phyloP scores from a whole-genome alignment of 2,888 invertebrate species.

The Ophion ventricosus region DNA sequence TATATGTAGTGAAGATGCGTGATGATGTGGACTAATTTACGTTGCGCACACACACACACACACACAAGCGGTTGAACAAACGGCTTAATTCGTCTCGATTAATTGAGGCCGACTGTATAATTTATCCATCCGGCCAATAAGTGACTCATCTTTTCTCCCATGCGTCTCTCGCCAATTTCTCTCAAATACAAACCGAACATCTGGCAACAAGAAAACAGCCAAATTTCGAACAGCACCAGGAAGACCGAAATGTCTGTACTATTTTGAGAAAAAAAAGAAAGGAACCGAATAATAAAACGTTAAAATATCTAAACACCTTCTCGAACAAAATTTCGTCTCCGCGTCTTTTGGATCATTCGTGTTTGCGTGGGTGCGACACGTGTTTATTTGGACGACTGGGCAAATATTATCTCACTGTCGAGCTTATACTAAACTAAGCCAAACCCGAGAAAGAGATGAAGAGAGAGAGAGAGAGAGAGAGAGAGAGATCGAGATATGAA shows the following conservation, averaged over 20 bases:
- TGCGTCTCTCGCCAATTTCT: conserved; percentile 33
- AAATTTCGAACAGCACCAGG: background rate
- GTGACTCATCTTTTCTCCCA: conserved; percentile 70
- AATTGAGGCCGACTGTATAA: conserved; percentile 75
- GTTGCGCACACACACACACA: conserved; percentile 8
- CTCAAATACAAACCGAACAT: conserved; percentile 9
- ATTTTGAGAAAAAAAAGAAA: background rate
- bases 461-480: background rate
- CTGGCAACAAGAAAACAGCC: background rate
- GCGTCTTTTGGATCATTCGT: conserved; percentile 20
- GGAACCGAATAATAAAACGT: background rate
- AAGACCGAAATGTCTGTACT: background rate
- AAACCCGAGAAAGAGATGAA: conserved; percentile 35
- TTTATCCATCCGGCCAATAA: conserved; percentile 76
- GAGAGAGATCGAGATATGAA: background rate
- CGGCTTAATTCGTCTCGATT: conserved; percentile 77
- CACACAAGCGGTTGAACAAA: conserved; percentile 70
- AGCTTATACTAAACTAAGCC: conserved; percentile 72
- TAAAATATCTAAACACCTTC: background rate
- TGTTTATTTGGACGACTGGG: conserved; percentile 73
- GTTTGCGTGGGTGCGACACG: conserved; percentile 46
- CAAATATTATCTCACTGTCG: conserved; percentile 74
- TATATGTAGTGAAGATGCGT: conserved; percentile 19
- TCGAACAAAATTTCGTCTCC: conserved; percentile 8
- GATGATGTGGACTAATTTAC: conserved; percentile 73